Evolutionary conservation across 2,797 vertebrate species (phyloP).

Genomic region (Diplodus sargus): DNA sequence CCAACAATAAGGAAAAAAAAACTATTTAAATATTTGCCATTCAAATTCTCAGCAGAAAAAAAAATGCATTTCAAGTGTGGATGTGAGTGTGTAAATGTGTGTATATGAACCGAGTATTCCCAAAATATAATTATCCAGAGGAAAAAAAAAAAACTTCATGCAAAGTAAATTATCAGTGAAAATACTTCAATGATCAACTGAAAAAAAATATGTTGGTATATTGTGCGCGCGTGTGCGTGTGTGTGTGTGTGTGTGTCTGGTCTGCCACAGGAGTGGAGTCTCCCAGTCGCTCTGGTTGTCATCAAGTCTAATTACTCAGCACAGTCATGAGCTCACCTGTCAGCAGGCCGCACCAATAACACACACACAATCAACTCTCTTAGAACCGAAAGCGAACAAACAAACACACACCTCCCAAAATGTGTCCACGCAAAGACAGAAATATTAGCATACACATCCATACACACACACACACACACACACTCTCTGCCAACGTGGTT

Average conservation of each 20-base stretch:
- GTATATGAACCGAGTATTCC: not conserved
- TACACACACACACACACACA: no score
- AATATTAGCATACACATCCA: no score
- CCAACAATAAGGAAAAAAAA: not conserved
- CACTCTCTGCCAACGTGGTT: no score
- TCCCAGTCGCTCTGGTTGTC: constrained; percentile 55
- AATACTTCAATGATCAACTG: not conserved
- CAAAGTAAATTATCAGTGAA: not conserved
- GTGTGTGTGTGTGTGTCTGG: constrained; percentile 18
- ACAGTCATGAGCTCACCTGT: constrained; percentile 53
- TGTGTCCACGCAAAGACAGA: no score
- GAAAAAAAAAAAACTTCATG: not conserved
- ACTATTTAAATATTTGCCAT: constrained; percentile 34
- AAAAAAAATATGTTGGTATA: not conserved
- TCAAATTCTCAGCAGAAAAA: constrained; percentile 42
- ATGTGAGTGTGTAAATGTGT: not conserved
- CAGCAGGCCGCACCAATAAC: constrained; percentile 48
- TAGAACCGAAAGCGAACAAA: constrained; percentile 2
- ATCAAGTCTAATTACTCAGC: constrained; percentile 71
- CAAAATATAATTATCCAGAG: not conserved
- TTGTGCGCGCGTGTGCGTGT: constrained; percentile 15
- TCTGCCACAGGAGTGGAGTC: constrained; percentile 35
- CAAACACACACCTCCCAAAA: not conserved
- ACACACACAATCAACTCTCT: constrained; percentile 44
- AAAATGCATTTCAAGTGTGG: not conserved